These are phyloP conservation scores for Nanorana parkeri DNA, from an alignment of 2,113 vertebrate species.

Conservation along the genomic window DNA sequence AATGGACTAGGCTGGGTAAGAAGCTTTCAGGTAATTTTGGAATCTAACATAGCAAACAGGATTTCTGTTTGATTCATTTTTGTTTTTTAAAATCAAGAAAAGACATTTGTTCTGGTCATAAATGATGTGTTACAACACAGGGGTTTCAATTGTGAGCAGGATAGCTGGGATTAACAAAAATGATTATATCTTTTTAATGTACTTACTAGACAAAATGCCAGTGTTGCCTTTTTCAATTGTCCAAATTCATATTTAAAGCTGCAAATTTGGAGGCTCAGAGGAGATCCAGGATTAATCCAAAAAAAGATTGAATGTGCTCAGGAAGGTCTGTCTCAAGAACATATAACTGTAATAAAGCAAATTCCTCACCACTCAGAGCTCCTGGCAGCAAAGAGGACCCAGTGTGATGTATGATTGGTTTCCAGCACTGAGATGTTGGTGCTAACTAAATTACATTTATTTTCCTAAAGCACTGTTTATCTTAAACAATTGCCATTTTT, in stretches of 20 bases:
- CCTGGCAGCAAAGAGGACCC: too few relatives aligned
- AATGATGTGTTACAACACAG: constrained; percentile 23
- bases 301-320: not conserved
- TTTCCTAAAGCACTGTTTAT: too few relatives aligned
- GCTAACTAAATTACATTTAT: too few relatives aligned
- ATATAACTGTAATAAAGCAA: too few relatives aligned
- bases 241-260: not conserved
- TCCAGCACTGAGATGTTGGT: too few relatives aligned
- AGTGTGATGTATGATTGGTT: too few relatives aligned
- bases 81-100: not conserved
- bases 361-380: too few relatives aligned
- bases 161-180: not conserved
- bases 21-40: too few relatives aligned
- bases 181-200: not conserved
- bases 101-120: constrained; percentile 13
- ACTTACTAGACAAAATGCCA: not conserved
- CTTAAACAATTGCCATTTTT: too few relatives aligned
- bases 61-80: constrained; percentile 4
- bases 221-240: not conserved
- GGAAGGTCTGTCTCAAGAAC: too few relatives aligned
- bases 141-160: not conserved
- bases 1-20: too few relatives aligned
- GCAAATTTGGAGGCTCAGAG: not conserved
- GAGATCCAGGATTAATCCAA: not conserved
- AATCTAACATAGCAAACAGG: too few relatives aligned